Percentiles rank a stretch among this genome's conserved stretches.
These are phyloP conservation scores for Euzophera pinguis DNA, from an alignment of 2,888 invertebrate species.

Conservation along the genomic window DNA sequence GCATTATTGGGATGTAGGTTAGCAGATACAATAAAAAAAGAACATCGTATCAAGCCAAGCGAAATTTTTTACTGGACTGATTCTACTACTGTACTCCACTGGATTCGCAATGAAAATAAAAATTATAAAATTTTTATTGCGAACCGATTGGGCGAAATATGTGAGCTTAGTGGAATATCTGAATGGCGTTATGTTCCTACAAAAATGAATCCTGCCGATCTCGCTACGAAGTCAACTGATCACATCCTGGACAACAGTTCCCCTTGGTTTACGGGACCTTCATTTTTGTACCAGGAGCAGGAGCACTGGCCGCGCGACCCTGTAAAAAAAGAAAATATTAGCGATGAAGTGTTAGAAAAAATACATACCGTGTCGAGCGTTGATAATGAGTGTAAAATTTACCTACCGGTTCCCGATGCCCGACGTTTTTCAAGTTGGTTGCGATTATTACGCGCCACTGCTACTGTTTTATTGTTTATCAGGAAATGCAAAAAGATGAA, in stretches of 20 bases:
- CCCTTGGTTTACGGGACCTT: neutral
- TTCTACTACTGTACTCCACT: neutral
- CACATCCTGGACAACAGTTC: no score
- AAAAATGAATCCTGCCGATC: neutral
- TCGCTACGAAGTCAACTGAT: conserved; percentile 12
- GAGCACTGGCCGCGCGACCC: neutral
- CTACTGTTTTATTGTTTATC: conserved; percentile 10
- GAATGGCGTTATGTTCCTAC: no score
- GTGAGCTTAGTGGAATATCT: no score
- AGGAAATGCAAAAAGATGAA: conserved; percentile 8
- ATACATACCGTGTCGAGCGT: neutral
- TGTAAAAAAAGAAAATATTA: neutral
- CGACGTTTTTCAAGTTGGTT: conserved; percentile 12
- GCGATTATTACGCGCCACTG: conserved; percentile 3
- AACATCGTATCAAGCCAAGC: neutral
- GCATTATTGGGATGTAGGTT: neutral
- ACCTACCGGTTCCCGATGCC: conserved; percentile 14
- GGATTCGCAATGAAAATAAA: neutral
- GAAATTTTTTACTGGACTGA: neutral
- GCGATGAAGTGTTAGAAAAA: neutral
- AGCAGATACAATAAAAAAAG: neutral
- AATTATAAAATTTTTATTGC: neutral
- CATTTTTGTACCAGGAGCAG: neutral
- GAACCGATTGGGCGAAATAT: neutral
- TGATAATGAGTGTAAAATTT: neutral